phyloP scores from a whole-genome alignment of 2,888 invertebrate genomes.

The Geophilus truncorum region DNA sequence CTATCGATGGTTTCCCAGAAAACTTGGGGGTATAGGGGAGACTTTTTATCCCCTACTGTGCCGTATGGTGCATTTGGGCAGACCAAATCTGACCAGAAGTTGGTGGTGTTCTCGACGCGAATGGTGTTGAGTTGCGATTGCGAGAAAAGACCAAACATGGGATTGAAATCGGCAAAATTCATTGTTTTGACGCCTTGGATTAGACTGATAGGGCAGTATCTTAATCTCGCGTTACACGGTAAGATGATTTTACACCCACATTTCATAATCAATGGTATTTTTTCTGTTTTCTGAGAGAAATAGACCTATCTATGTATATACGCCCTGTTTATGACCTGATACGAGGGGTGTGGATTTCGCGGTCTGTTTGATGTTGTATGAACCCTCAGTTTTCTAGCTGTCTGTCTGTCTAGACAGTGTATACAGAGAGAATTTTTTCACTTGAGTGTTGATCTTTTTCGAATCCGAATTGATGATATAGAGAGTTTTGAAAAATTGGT shows the following conservation, averaged over 20 bases:
- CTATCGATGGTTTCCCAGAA: not conserved
- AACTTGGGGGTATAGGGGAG: not conserved
- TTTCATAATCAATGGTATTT: no score
- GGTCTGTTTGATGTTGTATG: not conserved
- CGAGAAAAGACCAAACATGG: not conserved
- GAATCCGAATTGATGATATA: no score
- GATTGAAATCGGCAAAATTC: not conserved
- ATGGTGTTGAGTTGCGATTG: not conserved
- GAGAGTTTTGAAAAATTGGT: no score
- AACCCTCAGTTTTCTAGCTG: not conserved
- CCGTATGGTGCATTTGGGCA: not conserved
- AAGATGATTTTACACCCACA: not conserved
- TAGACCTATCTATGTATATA: not conserved
- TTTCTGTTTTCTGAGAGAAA: not conserved
- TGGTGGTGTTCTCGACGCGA: not conserved
- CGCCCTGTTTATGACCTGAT: not conserved
- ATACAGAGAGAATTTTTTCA: not conserved
- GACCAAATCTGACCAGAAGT: not conserved
- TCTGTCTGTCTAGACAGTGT: not conserved
- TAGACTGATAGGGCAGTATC: not conserved
- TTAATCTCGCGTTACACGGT: not conserved
- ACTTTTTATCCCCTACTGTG: not conserved
- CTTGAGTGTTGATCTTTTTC: not conserved
- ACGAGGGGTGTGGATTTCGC: not conserved
- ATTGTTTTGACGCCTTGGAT: not conserved